These are phyloP conservation scores for Acholoe squamosa DNA, from an alignment of 2,888 invertebrate species.

Conservation along the genomic window DNA sequence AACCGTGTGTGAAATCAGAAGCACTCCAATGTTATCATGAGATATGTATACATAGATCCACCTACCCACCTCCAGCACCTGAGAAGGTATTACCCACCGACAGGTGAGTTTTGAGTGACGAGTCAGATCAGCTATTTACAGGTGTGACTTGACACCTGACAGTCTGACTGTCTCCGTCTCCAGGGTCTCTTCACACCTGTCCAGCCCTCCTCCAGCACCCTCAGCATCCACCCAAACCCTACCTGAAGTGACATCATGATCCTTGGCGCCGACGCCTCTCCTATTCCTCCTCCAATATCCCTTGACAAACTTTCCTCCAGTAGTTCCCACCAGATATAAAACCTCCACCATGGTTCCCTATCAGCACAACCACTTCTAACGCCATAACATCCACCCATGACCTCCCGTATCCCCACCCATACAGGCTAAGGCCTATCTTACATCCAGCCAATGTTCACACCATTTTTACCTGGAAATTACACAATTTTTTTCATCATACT, in stretches of 20 bases:
- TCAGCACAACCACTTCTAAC: no score
- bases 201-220: background rate
- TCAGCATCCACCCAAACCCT: background rate
- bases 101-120: background rate
- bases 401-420: no score
- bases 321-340: no score
- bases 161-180: constrained; percentile 1
- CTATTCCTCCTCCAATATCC: background rate
- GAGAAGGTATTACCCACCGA: background rate
- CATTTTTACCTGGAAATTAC: no score
- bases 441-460: no score
- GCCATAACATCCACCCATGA: no score
- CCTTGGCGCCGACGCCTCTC: background rate
- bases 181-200: constrained; percentile 32
- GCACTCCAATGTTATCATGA: background rate
- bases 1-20: background rate
- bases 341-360: no score
- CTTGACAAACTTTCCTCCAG: no score
- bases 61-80: background rate
- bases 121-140: background rate
- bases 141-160: background rate
- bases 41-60: background rate
- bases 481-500: no score
- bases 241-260: background rate
- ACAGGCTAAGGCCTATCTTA: no score